Percentiles rank a stretch among this genome's conserved stretches.
phyloP scores from a whole-genome alignment of 1,140 invertebrate species.

The Ganaspis sp. region DNA sequence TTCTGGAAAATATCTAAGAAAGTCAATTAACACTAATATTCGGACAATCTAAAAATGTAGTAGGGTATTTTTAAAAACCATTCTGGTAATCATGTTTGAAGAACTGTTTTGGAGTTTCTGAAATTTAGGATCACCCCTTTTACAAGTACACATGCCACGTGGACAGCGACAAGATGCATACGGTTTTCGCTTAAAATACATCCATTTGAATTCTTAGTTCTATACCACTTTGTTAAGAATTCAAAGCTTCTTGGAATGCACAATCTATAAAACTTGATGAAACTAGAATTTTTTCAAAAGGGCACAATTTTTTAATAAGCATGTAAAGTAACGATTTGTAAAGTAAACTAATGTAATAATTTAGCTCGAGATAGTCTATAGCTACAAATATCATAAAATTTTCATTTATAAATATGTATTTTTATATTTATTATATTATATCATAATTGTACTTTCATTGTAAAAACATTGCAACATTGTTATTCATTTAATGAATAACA shows the following conservation, averaged over 20 bases:
- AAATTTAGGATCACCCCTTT: slow-evolving; percentile 16
- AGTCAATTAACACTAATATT: background rate
- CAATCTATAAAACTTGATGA: too few relatives aligned
- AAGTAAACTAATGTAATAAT: too few relatives aligned
- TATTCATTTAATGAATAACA: too few relatives aligned
- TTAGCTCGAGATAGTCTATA: background rate
- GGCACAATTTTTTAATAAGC: too few relatives aligned
- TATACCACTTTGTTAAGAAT: background rate
- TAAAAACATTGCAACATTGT: too few relatives aligned
- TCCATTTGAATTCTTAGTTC: background rate
- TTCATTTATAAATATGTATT: too few relatives aligned
- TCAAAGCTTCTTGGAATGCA: background rate
- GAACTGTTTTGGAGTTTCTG: background rate
- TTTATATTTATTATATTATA: too few relatives aligned
- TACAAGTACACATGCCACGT: slow-evolving; percentile 11
- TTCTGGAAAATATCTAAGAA: too few relatives aligned
- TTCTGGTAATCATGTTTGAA: background rate
- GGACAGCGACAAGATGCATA: slow-evolving; percentile 17
- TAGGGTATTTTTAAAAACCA: slow-evolving; percentile 12
- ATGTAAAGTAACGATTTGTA: too few relatives aligned
- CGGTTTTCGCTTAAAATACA: slow-evolving; percentile 24
- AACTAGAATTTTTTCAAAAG: too few relatives aligned
- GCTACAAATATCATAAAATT: background rate
- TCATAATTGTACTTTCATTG: too few relatives aligned
- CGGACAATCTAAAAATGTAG: background rate